Percentiles rank a stretch among this genome's conserved stretches.
Conservation (phyloP, 2,113 vertebrate genomes). For the Cichladusa arquata region DNA sequence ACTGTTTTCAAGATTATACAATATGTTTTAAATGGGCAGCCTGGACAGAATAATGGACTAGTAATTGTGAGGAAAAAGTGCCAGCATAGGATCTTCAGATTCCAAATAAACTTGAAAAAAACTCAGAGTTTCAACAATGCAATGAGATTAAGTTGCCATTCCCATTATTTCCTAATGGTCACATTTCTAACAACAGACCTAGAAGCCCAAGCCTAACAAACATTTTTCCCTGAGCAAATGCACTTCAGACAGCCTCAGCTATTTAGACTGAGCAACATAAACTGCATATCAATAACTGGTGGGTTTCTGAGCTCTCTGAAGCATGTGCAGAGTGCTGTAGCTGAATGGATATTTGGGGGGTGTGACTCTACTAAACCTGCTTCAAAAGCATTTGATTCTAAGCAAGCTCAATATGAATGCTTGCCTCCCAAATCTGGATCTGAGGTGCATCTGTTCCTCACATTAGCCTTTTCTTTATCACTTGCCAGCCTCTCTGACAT, state of each 20-base stretch:
- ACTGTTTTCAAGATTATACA: not conserved
- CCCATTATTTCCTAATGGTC: not conserved
- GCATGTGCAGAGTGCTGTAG: not conserved
- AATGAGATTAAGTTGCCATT: not conserved
- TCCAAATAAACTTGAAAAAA: not conserved
- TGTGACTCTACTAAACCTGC: not conserved
- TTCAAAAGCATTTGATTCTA: not conserved
- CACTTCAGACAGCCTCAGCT: not conserved
- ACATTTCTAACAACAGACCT: not conserved
- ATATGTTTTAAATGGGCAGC: not conserved
- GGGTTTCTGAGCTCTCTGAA: not conserved
- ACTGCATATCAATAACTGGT: not conserved
- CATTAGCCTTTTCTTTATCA: not conserved
- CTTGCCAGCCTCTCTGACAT: not conserved
- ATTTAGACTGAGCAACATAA: not conserved
- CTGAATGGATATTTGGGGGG: not conserved
- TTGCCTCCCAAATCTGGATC: not conserved
- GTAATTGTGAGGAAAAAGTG: not conserved
- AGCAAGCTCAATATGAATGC: not conserved
- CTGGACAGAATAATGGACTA: not conserved
- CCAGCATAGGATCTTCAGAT: not conserved
- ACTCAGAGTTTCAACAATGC: not conserved
- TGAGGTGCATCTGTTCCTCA: not conserved
- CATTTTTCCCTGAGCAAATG: not conserved
- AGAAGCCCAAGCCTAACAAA: not conserved